phyloP scores from a whole-genome alignment of 2,888 invertebrate species.

The Cerastoderma edule region DNA sequence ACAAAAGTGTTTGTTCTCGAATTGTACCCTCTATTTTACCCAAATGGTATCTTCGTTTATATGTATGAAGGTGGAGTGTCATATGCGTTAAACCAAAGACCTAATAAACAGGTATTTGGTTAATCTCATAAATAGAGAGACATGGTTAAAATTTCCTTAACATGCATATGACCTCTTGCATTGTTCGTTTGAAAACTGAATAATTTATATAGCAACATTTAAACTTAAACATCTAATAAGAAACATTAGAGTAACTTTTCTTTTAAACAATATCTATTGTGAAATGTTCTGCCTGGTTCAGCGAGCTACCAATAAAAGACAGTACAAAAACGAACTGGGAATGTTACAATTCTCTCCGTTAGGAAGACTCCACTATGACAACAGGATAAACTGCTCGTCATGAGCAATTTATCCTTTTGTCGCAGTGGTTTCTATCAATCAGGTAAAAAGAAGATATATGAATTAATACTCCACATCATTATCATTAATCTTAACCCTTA shows the following conservation, averaged over 20 bases:
- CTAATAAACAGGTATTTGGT: too few relatives aligned
- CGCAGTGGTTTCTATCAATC: background rate
- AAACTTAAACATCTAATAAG: background rate
- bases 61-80: too few relatives aligned
- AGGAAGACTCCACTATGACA: background rate
- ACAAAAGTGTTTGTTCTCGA: too few relatives aligned
- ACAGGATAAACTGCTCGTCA: conserved; percentile 1
- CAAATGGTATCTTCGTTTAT: too few relatives aligned
- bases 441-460: background rate
- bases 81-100: too few relatives aligned
- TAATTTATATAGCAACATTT: background rate
- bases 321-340: background rate
- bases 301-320: background rate
- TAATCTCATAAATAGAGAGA: too few relatives aligned
- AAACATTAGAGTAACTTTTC: background rate
- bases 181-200: background rate
- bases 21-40: too few relatives aligned
- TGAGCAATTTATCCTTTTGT: conserved; percentile 2
- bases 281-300: too few relatives aligned
- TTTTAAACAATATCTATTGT: background rate
- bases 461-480: background rate
- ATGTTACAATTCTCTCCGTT: too few relatives aligned
- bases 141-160: too few relatives aligned
- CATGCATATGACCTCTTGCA: too few relatives aligned
- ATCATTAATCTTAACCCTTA: background rate